Base-by-base conservation (phyloP, 2,113 vertebrate genomes). In the Chelonoidis abingdonii region DNA sequence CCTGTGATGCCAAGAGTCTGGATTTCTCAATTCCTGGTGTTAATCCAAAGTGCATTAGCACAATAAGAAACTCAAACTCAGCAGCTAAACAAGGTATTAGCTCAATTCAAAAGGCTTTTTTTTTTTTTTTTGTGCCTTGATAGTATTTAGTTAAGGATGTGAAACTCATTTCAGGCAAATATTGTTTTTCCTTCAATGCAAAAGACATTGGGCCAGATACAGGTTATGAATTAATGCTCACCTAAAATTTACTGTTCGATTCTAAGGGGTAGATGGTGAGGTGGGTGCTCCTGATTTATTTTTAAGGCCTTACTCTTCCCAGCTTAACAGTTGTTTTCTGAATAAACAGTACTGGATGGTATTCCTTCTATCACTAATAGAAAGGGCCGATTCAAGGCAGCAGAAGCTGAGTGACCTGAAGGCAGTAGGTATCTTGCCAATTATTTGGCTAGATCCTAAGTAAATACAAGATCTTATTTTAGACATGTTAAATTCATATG, bases 11-110 rank as follows among this genome's bases (percentile, higher is more conserved):
- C 95, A 95, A 90, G 91, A 95, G 52, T 84, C 35, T 96, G 94
- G 94, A 93, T 94, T 95, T 92, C 91, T 88, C 89, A 91, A 83
- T 93, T 86, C 95, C 96, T 96, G 65, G 81, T 91, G 38, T 87
- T 90, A 91, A 90, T 93, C 89, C 89, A 80, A 87, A 92, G 84
- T 59, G 53, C 80, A 54, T 94, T 93, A 81, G 49, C 78, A 83
- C 83, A 96, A 88, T 86, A 84, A 1, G 2, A 87, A 87, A 65
- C 78, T 93, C 91, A 87, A 95, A 95, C 54, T 86, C 91, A 89
- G 95, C 94, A 96, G 91, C 83, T 90, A 21, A 95, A 75, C 8
- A 95, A 94, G 94, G 84, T 92, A 89, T 96, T 95, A 52, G 94
- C 86, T 86, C 89, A 89, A 27, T 62, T 92, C 41, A 94, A 89